Evolutionary conservation across 2,888 invertebrate genomes (phyloP).

Genomic region (Pegoplata infirma): DNA sequence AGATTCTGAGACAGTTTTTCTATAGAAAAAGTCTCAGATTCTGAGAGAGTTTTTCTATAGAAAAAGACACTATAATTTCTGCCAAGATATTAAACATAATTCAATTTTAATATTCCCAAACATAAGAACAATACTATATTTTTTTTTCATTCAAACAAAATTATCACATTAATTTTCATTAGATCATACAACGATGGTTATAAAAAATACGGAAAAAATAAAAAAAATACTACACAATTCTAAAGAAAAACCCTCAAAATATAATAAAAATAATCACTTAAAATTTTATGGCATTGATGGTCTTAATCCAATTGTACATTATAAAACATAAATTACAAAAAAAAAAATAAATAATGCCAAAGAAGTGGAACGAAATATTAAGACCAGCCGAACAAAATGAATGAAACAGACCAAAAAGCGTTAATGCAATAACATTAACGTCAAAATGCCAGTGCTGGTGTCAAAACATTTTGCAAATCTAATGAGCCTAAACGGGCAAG

Average conservation of each 20-base stretch:
- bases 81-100: too few relatives aligned
- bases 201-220: background rate
- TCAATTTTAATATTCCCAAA: too few relatives aligned
- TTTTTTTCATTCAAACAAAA: slow-evolving; percentile 21
- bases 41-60: too few relatives aligned
- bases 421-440: slow-evolving; percentile 65
- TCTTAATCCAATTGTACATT: slow-evolving; percentile 65
- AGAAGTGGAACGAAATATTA: background rate
- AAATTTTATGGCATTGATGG: slow-evolving; percentile 64
- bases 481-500: slow-evolving; percentile 77
- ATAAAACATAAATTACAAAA: slow-evolving; percentile 29
- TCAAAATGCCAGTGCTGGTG: slow-evolving; percentile 64
- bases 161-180: slow-evolving; percentile 64
- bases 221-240: slow-evolving; percentile 44
- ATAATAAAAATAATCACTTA: slow-evolving; percentile 65
- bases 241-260: slow-evolving; percentile 54
- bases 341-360: slow-evolving; percentile 1
- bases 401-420: slow-evolving; percentile 29
- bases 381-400: background rate
- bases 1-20: too few relatives aligned
- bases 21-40: too few relatives aligned
- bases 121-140: too few relatives aligned
- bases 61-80: too few relatives aligned
- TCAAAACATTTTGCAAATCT: slow-evolving; percentile 76
- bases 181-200: slow-evolving; percentile 36